Conservation (phyloP, 2,888 invertebrate species). For the Gastracanthus pulcherrimus region DNA sequence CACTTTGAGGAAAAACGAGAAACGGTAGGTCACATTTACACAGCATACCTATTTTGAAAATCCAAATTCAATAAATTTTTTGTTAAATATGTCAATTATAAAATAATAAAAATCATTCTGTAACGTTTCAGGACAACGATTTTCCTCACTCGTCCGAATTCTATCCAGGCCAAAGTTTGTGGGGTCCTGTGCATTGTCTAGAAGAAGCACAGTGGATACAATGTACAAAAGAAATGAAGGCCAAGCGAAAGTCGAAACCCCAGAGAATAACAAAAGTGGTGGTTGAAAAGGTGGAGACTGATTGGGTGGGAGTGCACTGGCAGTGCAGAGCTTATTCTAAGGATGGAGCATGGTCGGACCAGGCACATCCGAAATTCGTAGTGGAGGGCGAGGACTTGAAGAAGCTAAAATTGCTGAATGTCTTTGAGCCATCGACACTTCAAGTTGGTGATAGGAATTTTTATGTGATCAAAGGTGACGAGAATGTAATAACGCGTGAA, state of each 20-base stretch:
- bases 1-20: conserved; percentile 86
- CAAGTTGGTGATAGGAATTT: conserved; percentile 94
- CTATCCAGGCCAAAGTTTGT: conserved; percentile 87
- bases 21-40: conserved; percentile 75
- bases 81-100: not conserved
- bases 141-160: conserved; percentile 81
- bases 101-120: not conserved
- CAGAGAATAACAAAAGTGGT: conserved; percentile 80
- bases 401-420: conserved; percentile 89
- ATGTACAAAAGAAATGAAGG: conserved; percentile 86
- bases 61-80: not conserved
- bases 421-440: conserved; percentile 91
- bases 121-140: conserved; percentile 79
- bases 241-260: conserved; percentile 74
- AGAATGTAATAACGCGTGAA: conserved; percentile 86
- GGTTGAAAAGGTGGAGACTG: conserved; percentile 90
- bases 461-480: conserved; percentile 87
- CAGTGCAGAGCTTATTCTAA: conserved; percentile 87
- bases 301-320: conserved; percentile 92
- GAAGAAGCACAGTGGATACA: conserved; percentile 90
- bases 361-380: conserved; percentile 84
- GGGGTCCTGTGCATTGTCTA: conserved; percentile 86
- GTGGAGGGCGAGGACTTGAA: conserved; percentile 88
- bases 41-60: not conserved
- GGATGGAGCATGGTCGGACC: conserved; percentile 80